Evolutionary conservation across 1,140 invertebrate genomes (phyloP).

Genomic region (Brachionus calyciflorus): DNA sequence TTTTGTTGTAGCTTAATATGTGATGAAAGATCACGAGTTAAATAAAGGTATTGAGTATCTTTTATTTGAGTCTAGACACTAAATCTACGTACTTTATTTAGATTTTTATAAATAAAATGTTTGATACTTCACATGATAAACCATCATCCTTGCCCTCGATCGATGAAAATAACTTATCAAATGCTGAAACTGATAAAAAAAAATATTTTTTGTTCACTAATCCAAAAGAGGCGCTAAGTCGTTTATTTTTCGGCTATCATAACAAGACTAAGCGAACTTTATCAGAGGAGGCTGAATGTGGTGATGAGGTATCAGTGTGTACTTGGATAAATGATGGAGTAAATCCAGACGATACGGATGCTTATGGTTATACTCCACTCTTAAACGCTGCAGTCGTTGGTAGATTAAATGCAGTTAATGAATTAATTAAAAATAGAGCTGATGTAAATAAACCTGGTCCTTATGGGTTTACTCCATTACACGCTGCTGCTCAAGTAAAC

Average conservation of each 20-base stretch:
- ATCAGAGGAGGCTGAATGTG: slow-evolving; percentile 42
- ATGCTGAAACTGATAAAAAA: not conserved
- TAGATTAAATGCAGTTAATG: slow-evolving; percentile 6
- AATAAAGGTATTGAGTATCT: no score
- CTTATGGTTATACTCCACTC: slow-evolving; percentile 40
- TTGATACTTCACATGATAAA: no score
- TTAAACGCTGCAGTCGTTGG: slow-evolving; percentile 29
- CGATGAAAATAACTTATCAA: not conserved
- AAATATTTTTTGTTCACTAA: not conserved
- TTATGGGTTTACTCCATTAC: slow-evolving; percentile 40
- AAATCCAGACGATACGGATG: slow-evolving; percentile 13
- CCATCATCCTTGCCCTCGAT: no score
- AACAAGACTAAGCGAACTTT: slow-evolving; percentile 32
- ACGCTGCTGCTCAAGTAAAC: slow-evolving; percentile 41
- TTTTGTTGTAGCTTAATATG: no score
- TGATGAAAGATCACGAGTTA: no score
- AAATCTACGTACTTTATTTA: no score
- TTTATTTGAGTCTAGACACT: no score
- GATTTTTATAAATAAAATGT: no score
- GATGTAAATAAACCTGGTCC: slow-evolving; percentile 38
- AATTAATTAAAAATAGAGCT: slow-evolving; percentile 34
- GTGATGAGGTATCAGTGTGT: slow-evolving; percentile 5
- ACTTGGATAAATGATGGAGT: slow-evolving; percentile 41
- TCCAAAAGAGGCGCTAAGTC: not conserved
- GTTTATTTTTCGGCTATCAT: slow-evolving; percentile 3